Evolutionary conservation across 2,113 vertebrate species (phyloP).

Genomic region (Eulacestoma nigropectus): DNA sequence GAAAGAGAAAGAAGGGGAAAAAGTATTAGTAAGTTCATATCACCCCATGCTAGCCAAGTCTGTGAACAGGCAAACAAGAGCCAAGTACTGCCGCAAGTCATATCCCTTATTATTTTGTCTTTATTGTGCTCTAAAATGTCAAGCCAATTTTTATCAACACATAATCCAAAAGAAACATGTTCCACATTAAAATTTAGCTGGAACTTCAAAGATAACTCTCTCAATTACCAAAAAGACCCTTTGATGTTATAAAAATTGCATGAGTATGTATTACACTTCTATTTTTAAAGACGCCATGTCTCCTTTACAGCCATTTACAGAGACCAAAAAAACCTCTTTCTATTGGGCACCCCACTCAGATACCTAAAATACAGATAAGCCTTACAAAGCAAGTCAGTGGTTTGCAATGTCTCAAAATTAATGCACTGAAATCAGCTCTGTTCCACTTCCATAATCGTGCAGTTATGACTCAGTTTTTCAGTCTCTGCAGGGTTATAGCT

Average conservation of each 20-base stretch:
- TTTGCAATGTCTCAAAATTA: not conserved
- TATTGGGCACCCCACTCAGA: not conserved
- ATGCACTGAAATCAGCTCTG: not conserved
- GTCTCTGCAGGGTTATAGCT: not conserved
- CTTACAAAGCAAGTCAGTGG: not conserved
- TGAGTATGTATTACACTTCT: not conserved
- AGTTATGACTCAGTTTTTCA: not conserved
- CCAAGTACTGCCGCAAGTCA: not conserved
- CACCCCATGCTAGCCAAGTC: not conserved
- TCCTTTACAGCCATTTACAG: not conserved
- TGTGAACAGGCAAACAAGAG: not conserved
- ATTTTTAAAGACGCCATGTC: not conserved
- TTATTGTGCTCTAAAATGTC: not conserved
- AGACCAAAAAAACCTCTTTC: not conserved
- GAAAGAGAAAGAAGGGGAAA: not conserved
- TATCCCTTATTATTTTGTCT: not conserved
- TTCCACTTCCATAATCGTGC: not conserved
- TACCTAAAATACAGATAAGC: not conserved
- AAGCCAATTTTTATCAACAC: not conserved
- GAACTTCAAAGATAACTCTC: not conserved
- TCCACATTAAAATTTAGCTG: not conserved
- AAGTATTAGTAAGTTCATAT: not conserved
- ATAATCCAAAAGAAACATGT: not conserved
- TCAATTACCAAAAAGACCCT: not conserved
- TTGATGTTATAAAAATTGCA: not conserved